Conservation (phyloP, 2,888 invertebrate species). For the Brachypalpus laphriformis region DNA sequence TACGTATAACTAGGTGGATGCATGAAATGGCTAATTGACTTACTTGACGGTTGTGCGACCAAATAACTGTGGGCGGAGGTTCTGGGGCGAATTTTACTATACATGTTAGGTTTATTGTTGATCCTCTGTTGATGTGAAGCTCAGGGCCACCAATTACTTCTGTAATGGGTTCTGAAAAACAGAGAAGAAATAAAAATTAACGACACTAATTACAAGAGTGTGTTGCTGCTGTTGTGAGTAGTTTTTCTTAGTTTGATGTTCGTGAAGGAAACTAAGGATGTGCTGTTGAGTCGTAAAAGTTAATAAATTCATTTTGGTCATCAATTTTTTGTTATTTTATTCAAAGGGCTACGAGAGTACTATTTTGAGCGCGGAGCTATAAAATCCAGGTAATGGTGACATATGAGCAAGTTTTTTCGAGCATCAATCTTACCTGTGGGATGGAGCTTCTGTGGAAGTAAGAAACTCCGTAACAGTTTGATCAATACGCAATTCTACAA, state of each 20-base stretch:
- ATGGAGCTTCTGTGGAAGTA: no score
- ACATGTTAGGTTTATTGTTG: conserved; percentile 94
- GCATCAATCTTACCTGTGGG: no score
- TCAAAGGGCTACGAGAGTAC: background rate
- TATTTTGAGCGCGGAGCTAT: no score
- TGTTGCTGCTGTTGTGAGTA: background rate
- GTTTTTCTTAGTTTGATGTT: background rate
- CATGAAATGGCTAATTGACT: conserved; percentile 75
- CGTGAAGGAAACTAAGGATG: background rate
- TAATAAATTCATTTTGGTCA: background rate
- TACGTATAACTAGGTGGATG: background rate
- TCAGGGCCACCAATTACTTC: conserved; percentile 92
- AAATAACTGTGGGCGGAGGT: conserved; percentile 91
- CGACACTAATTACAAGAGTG: background rate
- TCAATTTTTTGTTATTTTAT: background rate
- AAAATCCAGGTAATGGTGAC: no score
- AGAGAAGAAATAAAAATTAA: conserved; percentile 15
- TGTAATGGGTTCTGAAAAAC: conserved; percentile 89
- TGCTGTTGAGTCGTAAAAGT: background rate
- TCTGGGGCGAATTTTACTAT: conserved; percentile 92
- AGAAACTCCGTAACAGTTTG: no score
- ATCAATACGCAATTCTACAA: no score
- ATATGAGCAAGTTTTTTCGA: background rate
- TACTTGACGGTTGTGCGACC: conserved; percentile 90
- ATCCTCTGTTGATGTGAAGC: conserved; percentile 92